Evolutionary conservation across 1,140 invertebrate genomes (phyloP).

Genomic region (Thalassaphorura encarpata): DNA sequence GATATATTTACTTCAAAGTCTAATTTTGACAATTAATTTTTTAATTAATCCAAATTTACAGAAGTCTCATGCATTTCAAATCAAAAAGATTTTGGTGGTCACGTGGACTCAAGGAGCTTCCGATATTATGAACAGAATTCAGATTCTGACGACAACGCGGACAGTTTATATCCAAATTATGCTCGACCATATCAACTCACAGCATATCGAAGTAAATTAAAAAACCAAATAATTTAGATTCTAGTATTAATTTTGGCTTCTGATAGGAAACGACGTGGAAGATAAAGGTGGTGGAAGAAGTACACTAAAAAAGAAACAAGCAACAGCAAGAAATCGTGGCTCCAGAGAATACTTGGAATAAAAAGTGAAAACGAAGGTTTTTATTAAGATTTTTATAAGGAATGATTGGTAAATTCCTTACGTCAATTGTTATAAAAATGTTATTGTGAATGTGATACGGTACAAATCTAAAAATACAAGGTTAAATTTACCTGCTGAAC

Average conservation of each 20-base stretch:
- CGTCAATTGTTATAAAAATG: not conserved
- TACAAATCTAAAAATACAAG: not conserved
- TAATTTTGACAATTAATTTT: not conserved
- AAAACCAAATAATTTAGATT: not conserved
- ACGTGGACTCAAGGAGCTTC: not conserved
- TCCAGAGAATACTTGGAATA: slow-evolving; percentile 19
- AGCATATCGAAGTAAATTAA: not conserved
- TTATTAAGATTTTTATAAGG: not conserved
- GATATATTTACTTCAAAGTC: too few species aligned
- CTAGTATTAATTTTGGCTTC: not conserved
- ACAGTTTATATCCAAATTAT: slow-evolving; percentile 16
- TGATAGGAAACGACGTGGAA: not conserved
- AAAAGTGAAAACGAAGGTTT: not conserved
- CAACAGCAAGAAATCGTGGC: not conserved
- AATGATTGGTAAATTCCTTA: not conserved
- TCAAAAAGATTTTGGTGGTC: slow-evolving; percentile 1
- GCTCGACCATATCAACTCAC: slow-evolving; percentile 16
- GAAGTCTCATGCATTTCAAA: slow-evolving; percentile 8
- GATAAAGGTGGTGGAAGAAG: not conserved
- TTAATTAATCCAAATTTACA: not conserved
- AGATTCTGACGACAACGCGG: slow-evolving; percentile 20
- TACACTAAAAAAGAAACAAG: slow-evolving; percentile 13
- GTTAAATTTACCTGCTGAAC: not conserved
- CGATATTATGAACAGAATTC: slow-evolving; percentile 16
- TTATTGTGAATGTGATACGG: not conserved